Conservation (phyloP, 2,888 invertebrate genomes). For the Plemyria rubiginata region DNA sequence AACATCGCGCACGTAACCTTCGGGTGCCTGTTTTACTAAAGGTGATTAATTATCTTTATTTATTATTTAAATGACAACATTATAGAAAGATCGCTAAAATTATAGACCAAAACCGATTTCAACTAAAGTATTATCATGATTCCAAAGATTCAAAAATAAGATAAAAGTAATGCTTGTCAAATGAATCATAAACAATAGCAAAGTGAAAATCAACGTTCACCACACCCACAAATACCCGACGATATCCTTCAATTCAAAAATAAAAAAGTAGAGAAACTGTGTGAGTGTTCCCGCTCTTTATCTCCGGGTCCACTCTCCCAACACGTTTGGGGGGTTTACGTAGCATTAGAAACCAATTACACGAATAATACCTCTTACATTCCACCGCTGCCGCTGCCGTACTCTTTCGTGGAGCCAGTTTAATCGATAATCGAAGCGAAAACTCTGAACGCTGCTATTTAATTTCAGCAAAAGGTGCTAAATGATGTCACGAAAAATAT, state of each 20-base stretch:
- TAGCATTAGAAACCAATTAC: slow-evolving; percentile 85
- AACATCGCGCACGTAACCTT: slow-evolving; percentile 23
- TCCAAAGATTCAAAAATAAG: too few species aligned
- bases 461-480: not conserved
- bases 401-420: slow-evolving; percentile 46
- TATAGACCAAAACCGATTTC: too few species aligned
- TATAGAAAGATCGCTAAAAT: not conserved
- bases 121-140: too few species aligned
- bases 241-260: slow-evolving; percentile 21
- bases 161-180: too few species aligned
- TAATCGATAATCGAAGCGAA: slow-evolving; percentile 43
- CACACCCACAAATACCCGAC: slow-evolving; percentile 2
- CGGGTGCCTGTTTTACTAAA: slow-evolving; percentile 6
- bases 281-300: slow-evolving; percentile 70
- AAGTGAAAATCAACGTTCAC: slow-evolving; percentile 1
- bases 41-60: slow-evolving; percentile 17
- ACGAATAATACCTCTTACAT: slow-evolving; percentile 69
- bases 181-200: not conserved
- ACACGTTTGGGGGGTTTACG: slow-evolving; percentile 85
- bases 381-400: slow-evolving; percentile 43
- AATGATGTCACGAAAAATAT: not conserved
- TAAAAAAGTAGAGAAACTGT: slow-evolving; percentile 39
- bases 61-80: not conserved
- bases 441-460: slow-evolving; percentile 6
- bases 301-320: slow-evolving; percentile 79